Evolutionary conservation across 1,140 invertebrate species (phyloP).

Genomic region (Drosophila nigromelanica): DNA sequence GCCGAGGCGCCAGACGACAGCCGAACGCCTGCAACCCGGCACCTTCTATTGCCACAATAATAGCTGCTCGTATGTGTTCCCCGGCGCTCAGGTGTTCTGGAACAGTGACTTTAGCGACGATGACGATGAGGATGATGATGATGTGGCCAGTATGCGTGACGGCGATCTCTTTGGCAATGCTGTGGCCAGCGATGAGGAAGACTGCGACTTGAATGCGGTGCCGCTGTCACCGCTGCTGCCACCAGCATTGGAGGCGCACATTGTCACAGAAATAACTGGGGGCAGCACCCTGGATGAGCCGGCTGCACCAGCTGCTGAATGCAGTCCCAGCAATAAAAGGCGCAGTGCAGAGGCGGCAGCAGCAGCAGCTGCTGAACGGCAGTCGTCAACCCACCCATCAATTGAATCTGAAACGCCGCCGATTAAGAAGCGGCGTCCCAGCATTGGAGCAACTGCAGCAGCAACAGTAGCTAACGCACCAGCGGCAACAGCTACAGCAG

Average conservation of each 20-base stretch:
- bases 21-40: conserved; percentile 67
- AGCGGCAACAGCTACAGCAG: background rate
- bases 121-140: conserved; percentile 63
- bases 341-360: conserved; percentile 21
- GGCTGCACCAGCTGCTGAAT: background rate
- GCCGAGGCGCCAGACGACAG: conserved; percentile 64
- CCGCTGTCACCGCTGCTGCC: conserved; percentile 69
- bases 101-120: conserved; percentile 71
- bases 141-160: background rate
- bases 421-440: conserved; percentile 58
- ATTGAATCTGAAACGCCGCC: conserved; percentile 51
- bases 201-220: conserved; percentile 60
- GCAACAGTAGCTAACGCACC: background rate
- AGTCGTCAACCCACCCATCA: background rate
- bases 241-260: conserved; percentile 70
- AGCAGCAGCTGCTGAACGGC: conserved; percentile 5
- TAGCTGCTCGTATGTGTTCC: conserved; percentile 76
- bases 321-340: conserved; percentile 61
- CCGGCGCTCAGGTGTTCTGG: conserved; percentile 77
- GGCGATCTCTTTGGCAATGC: conserved; percentile 49
- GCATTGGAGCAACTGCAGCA: conserved; percentile 12
- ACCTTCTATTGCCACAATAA: conserved; percentile 73
- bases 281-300: background rate
- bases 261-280: conserved; percentile 65
- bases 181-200: conserved; percentile 48